Evolutionary conservation across 2,113 vertebrate species (phyloP).

Genomic region (Helogale parvula): DNA sequence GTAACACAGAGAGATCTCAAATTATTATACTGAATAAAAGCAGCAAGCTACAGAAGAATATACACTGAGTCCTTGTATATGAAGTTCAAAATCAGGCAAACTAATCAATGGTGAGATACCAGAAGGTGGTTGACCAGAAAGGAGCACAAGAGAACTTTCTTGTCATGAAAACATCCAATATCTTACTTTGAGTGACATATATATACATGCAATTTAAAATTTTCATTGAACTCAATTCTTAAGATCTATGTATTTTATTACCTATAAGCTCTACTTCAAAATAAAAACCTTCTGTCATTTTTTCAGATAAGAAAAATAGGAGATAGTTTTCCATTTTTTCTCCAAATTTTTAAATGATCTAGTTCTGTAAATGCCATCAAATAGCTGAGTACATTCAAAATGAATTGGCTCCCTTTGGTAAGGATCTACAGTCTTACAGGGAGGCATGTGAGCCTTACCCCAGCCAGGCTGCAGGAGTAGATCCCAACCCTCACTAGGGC

Average conservation of each 20-base stretch:
- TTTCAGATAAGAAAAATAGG: constrained; percentile 19
- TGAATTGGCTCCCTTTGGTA: constrained; percentile 5
- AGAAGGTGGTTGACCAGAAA: not conserved
- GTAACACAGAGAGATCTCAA: not conserved
- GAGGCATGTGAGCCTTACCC: not conserved
- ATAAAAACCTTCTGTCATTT: not conserved
- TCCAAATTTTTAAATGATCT: not conserved
- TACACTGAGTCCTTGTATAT: not conserved
- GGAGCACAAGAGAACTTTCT: not conserved
- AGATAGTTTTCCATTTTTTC: not conserved
- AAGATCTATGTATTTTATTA: not conserved
- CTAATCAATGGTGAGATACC: not conserved
- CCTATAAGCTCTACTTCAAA: not conserved
- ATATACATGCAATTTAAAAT: not conserved
- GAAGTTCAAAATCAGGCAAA: constrained; percentile 7
- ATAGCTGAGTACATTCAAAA: not conserved
- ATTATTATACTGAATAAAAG: not conserved
- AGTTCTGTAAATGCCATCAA: not conserved
- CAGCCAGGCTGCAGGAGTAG: not conserved
- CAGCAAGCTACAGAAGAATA: not conserved
- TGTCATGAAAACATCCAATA: not conserved
- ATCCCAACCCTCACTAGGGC: not conserved
- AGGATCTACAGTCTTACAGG: not conserved
- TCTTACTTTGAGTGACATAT: not conserved
- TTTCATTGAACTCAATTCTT: not conserved